Evolutionary conservation across 2,888 invertebrate genomes (phyloP), one percentile per base, ranked within the genome.

Genomic region (Fragum fragum): DNA sequence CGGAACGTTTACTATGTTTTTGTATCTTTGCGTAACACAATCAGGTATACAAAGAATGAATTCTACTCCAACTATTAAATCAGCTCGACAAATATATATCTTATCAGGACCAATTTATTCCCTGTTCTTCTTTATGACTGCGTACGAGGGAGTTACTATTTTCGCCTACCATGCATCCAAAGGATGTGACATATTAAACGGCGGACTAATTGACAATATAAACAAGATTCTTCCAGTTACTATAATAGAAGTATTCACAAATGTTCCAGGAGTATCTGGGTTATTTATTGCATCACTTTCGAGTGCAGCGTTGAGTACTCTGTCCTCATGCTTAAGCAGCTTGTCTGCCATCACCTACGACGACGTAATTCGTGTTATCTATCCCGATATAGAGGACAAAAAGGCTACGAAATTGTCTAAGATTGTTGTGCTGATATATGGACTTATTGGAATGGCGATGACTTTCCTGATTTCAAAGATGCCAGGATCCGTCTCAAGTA

Each of bases 231-330:
- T 80, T 7, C 78, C 80, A 16, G 52, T 72, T 1, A 71, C 78
- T 16, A 57, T 83, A 1, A 16, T 74, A 11, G 77, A 83, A n/a
- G 21, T 83, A 2, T 83, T 83, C 47, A 53, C 66, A 0, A 28
- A 68, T 7, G 68, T 61, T 29, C 83, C 83, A 14, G 80, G 83
- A 9, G 39, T 83, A 7, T 72, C 75, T 0, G 83, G 83, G 0
- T 63, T 83, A 28, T 84, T 84, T 39, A 71, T 84, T 16, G 75
- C 83, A 2, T 61, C 80, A 1, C 70, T 84, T 18, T 78, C 78
- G 1, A 80, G 83, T 39, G 83, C 83, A 28, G 75, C 80, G 2
- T 69, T 84, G 14, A 84, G 83, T 28, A 82, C 82, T 3, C n/a
- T 82, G 7, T 82, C 82, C 7, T 82, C 82, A 16, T 66, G 75